phyloP scores from a whole-genome alignment of 53 echinoderm and acorn worm genomes.

The Apostichopus leukothele region DNA sequence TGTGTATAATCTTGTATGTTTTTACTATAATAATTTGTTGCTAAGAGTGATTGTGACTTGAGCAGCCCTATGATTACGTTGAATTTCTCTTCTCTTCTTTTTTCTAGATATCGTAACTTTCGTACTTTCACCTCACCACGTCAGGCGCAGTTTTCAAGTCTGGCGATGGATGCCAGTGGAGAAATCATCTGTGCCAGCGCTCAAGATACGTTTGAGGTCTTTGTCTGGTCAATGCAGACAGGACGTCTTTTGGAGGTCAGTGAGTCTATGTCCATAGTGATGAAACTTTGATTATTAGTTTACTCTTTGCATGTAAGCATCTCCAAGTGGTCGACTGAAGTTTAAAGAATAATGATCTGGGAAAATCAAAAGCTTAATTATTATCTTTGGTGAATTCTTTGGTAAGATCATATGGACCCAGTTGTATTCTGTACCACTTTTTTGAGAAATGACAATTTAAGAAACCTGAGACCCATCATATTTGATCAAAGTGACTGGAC shows the following conservation, averaged over 20 bases:
- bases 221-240: conserved; percentile 98
- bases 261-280: neutral
- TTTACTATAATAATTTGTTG: no score
- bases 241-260: conserved; percentile 91
- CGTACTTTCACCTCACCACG: conserved; percentile 93
- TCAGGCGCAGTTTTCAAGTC: conserved; percentile 89
- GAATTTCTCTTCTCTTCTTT: neutral
- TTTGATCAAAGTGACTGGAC: no score
- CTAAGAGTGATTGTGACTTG: no score
- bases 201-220: conserved; percentile 90
- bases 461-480: no score
- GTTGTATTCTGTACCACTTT: no score
- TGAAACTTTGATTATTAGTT: no score
- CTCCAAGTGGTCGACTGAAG: neutral
- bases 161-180: conserved; percentile 85
- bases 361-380: no score
- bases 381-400: no score
- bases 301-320: no score
- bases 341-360: neutral
- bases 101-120: conserved; percentile 89
- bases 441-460: no score
- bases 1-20: no score
- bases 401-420: no score
- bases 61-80: neutral
- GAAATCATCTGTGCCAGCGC: conserved; percentile 89